Conservation (phyloP, 2,888 invertebrate species). For the Tipula unca region DNA sequence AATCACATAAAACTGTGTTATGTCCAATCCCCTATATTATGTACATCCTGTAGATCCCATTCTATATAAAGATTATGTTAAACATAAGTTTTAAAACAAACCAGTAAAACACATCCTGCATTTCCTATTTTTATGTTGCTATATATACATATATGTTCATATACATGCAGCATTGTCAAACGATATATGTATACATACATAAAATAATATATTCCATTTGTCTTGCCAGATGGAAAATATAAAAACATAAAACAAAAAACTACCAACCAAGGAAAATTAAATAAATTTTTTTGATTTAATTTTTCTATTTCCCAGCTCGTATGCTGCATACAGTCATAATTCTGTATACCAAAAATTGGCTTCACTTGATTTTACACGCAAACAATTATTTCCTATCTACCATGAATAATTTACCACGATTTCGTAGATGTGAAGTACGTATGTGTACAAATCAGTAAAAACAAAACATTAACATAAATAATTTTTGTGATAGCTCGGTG, state of each 20-base stretch:
- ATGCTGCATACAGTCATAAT: background rate
- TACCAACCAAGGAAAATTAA: background rate
- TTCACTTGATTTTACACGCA: background rate
- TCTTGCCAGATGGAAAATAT: background rate
- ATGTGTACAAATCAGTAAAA: background rate
- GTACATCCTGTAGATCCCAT: no score
- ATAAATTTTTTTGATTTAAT: background rate
- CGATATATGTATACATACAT: background rate
- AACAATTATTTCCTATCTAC: background rate
- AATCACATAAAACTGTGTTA: no score
- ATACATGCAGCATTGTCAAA: background rate
- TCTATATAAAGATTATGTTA: no score
- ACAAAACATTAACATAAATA: background rate
- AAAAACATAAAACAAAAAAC: background rate
- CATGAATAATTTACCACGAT: background rate
- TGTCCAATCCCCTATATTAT: no score
- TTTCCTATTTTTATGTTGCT: no score
- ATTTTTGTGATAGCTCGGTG: background rate
- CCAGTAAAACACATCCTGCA: no score
- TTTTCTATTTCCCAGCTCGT: background rate
- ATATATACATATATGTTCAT: no score
- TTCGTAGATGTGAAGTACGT: background rate
- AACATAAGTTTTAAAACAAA: no score
- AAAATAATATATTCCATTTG: background rate
- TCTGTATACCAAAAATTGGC: background rate